Percentiles rank a stretch among this genome's conserved stretches.
phyloP scores from a whole-genome alignment of 2,888 invertebrate genomes.

The Leptarthrus brevirostris region DNA sequence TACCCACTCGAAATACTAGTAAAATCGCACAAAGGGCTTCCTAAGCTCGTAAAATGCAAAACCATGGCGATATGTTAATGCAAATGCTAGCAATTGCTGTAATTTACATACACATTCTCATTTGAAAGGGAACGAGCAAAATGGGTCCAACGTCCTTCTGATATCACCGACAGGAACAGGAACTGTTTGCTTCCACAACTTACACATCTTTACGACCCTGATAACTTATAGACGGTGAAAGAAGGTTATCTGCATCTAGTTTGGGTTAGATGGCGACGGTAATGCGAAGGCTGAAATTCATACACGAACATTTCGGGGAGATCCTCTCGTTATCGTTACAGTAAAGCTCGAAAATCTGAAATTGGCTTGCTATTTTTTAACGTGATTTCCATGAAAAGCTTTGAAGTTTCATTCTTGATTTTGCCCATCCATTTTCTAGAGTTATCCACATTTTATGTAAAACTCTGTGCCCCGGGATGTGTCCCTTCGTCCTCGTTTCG shows the following conservation, averaged over 20 bases:
- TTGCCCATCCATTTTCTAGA: background rate
- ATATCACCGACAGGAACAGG: conserved; percentile 17
- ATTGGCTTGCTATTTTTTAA: conserved; percentile 28
- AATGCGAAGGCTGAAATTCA: background rate
- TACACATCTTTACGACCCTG: conserved; percentile 6
- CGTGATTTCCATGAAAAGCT: conserved; percentile 42
- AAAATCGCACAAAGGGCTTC: conserved; percentile 46
- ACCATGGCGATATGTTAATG: conserved; percentile 45
- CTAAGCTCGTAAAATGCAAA: conserved; percentile 45
- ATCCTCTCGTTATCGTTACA: conserved; percentile 25
- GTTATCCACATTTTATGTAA: conserved; percentile 30
- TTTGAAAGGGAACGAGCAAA: background rate
- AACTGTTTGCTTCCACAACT: conserved; percentile 20
- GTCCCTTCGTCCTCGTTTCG: conserved; percentile 31
- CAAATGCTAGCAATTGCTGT: conserved; percentile 46
- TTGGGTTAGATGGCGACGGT: background rate
- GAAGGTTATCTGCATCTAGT: conserved; percentile 6
- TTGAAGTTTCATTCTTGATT: conserved; percentile 21
- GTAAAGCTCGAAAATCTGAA: conserved; percentile 7
- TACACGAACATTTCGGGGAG: conserved; percentile 6
- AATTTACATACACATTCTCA: conserved; percentile 46
- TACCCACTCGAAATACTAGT: conserved; percentile 19
- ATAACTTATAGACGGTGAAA: conserved; percentile 22
- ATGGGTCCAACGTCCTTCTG: conserved; percentile 1
- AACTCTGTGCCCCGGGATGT: conserved; percentile 12